Evolutionary conservation across 1,140 invertebrate genomes (phyloP).

Genomic region (Anastrepha ludens): DNA sequence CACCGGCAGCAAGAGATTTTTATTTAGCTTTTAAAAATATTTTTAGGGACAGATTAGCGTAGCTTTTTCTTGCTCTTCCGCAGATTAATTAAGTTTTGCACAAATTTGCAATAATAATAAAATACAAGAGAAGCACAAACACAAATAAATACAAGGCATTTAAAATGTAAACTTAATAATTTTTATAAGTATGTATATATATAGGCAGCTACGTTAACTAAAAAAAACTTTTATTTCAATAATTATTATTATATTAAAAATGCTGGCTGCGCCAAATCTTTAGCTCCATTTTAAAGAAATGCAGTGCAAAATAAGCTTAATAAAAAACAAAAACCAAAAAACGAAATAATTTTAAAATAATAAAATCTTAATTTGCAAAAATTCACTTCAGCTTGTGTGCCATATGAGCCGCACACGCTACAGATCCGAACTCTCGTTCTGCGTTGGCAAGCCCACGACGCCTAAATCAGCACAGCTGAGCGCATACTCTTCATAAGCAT

Average conservation of each 20-base stretch:
- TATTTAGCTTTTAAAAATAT: too few species aligned
- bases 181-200: constrained; percentile 42
- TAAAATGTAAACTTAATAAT: constrained; percentile 58
- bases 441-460: constrained; percentile 59
- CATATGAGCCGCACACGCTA: constrained; percentile 56
- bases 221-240: constrained; percentile 13
- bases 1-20: too few species aligned
- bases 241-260: constrained; percentile 26
- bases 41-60: background rate
- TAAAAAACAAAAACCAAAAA: background rate
- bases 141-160: constrained; percentile 67
- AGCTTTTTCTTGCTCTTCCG: background rate
- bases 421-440: constrained; percentile 72
- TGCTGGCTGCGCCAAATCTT: constrained; percentile 35
- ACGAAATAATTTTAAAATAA: background rate
- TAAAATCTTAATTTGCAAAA: constrained; percentile 26
- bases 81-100: constrained; percentile 42
- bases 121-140: constrained; percentile 62
- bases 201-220: constrained; percentile 51
- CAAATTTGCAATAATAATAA: constrained; percentile 58
- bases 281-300: constrained; percentile 43
- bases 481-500: constrained; percentile 60
- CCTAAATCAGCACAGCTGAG: constrained; percentile 28
- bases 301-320: constrained; percentile 8
- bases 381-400: background rate